Base-by-base conservation (phyloP, 2,888 invertebrate species). In the Tethea ocularis region DNA sequence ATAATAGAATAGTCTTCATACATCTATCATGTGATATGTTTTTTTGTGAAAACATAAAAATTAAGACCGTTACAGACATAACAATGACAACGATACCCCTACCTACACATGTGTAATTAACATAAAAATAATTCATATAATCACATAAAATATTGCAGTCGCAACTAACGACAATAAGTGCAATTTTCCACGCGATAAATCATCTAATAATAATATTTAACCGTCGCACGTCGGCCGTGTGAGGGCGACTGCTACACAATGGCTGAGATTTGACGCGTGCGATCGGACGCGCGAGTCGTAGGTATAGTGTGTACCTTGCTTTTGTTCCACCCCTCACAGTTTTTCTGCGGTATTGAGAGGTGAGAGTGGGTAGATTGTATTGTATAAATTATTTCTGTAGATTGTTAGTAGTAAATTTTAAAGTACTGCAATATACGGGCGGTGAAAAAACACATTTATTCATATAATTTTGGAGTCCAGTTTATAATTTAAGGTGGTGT, bases 101-200 rank as follows among this genome's bases (percentile, higher is more conserved):
- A 74, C 72, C 69, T 78, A 70, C 75, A 75, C 75, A 71, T 72
- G 72, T 70, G 66, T 85, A 85, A 92, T 91, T 91, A 90, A 89
- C 88, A 91, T 89, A 89, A 90, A 89, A 87, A 88, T 87, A 82
- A 88, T 88, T 89, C 90, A 90, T 89, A 89, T 46, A 20, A 89
- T 88, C 85, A 86, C 78, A 86, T 88, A 87, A 89, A 86, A 88
- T 89, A 91, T 89, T 73, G 75, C 82, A 80, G 80, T 82, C 80
- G 75, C 76, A 76, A 76, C 68, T 54, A 46, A 82, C 83, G 80
- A 91, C 91, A 92, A 92, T 91, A 84, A 85, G 82, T 91, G 85
- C 87, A 92, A 93, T 93, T 93, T 93, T 93, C 91, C 89, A 80
- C 85, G 89, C 91, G 89, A 91, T 93, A 91, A 91, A 91, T 91